Conservation (phyloP, 2,888 invertebrate species). For the Bimastos eiseni region DNA sequence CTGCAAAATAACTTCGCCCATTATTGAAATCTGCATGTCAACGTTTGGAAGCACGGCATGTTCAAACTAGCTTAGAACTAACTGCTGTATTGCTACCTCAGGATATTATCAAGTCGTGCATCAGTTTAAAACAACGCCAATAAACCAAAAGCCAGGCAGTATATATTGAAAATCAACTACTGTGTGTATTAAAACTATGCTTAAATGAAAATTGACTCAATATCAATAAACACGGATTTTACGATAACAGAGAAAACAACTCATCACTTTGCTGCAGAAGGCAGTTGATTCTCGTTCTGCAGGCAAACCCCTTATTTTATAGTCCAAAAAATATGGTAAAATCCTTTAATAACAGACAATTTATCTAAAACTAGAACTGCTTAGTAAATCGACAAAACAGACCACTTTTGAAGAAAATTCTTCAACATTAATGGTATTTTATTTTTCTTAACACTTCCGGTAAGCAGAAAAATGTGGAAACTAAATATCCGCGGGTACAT, state of each 20-base stretch:
- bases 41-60: background rate
- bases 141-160: background rate
- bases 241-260: background rate
- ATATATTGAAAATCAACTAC: background rate
- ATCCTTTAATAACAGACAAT: background rate
- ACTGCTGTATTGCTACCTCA: background rate
- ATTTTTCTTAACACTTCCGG: conserved; percentile 20
- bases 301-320: background rate
- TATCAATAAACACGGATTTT: background rate
- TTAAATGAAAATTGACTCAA: background rate
- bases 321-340: background rate
- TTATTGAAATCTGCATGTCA: background rate
- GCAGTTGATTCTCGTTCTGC: background rate
- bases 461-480: background rate
- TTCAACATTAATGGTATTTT: conserved; percentile 17
- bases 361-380: background rate
- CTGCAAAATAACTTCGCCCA: background rate
- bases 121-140: background rate
- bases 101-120: conserved; percentile 10
- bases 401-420: conserved; percentile 1
- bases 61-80: background rate
- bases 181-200: background rate
- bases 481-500: background rate
- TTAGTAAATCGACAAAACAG: background rate
- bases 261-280: background rate